Percentiles rank a stretch among this genome's conserved stretches.
These are phyloP conservation scores for Uropetala carovei DNA, from an alignment of 2,888 invertebrate genomes.

Conservation along the genomic window DNA sequence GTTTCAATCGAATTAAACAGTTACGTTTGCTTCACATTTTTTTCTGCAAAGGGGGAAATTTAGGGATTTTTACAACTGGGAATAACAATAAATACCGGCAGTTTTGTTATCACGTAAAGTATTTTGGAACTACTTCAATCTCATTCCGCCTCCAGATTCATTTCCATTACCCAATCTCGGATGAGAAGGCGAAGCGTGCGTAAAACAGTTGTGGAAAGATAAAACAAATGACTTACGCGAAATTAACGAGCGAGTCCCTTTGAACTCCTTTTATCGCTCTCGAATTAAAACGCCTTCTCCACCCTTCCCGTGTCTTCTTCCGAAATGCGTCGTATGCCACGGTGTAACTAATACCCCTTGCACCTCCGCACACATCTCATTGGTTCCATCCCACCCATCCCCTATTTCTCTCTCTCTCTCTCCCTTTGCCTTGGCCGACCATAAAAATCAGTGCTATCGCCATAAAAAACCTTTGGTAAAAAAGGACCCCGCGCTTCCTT, in stretches of 20 bases:
- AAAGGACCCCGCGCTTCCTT: slow-evolving; percentile 10
- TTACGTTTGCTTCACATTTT: not conserved
- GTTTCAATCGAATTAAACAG: not conserved
- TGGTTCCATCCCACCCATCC: not conserved
- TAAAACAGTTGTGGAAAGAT: not conserved
- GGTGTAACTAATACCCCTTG: slow-evolving; percentile 49
- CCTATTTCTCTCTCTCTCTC: not conserved
- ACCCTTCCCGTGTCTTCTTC: not conserved
- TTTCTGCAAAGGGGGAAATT: not conserved
- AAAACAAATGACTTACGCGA: slow-evolving; percentile 7
- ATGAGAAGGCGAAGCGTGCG: not conserved
- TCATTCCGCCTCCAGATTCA: not conserved
- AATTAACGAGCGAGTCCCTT: slow-evolving; percentile 52
- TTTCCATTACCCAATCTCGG: not conserved
- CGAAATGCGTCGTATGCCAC: not conserved
- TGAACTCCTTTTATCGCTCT: slow-evolving; percentile 46
- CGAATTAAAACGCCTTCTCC: slow-evolving; percentile 46
- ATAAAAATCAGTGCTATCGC: slow-evolving; percentile 61
- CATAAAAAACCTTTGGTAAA: slow-evolving; percentile 58
- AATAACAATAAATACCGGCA: not conserved
- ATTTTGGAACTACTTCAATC: not conserved
- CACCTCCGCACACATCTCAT: slow-evolving; percentile 13
- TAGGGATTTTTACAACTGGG: not conserved
- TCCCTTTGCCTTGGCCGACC: slow-evolving; percentile 31
- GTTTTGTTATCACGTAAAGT: not conserved